Percentiles rank a stretch among this genome's conserved stretches.
Conservation (phyloP, 2,888 invertebrate genomes). For the Troilus luridus region DNA sequence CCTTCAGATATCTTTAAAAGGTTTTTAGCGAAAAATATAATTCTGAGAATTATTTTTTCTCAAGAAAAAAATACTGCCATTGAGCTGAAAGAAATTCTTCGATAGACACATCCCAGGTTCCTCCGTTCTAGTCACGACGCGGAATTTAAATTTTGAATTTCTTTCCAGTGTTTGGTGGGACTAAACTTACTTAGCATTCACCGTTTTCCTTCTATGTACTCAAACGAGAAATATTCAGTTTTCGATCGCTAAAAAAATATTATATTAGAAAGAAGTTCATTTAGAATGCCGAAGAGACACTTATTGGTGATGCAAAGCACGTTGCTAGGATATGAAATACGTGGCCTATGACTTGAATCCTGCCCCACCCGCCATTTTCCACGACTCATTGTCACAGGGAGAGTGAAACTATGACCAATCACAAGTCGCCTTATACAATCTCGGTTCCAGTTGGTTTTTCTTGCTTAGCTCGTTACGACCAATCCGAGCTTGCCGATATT, state of each 20-base stretch:
- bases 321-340: background rate
- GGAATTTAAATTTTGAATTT: constrained; percentile 26
- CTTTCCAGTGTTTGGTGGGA: background rate
- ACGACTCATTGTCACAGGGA: constrained; percentile 28
- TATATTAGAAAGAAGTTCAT: background rate
- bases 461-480: constrained; percentile 9
- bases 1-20: background rate
- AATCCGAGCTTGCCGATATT: background rate
- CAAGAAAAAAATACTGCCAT: background rate
- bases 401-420: constrained; percentile 59
- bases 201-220: background rate
- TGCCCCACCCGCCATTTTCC: constrained; percentile 29
- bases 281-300: background rate
- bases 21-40: background rate
- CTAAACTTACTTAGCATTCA: background rate
- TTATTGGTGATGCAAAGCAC: background rate
- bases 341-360: background rate
- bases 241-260: background rate
- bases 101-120: background rate
- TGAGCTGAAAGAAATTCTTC: background rate
- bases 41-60: background rate
- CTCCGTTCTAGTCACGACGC: background rate
- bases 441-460: constrained; percentile 19
- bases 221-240: background rate
- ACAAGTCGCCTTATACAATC: constrained; percentile 34